A percentile compares a stretch with the other conserved stretches of the same genome.
These are phyloP conservation scores for Oceanodroma leucorhoa DNA, from an alignment of 2,797 vertebrate genomes.

Conservation along the genomic window DNA sequence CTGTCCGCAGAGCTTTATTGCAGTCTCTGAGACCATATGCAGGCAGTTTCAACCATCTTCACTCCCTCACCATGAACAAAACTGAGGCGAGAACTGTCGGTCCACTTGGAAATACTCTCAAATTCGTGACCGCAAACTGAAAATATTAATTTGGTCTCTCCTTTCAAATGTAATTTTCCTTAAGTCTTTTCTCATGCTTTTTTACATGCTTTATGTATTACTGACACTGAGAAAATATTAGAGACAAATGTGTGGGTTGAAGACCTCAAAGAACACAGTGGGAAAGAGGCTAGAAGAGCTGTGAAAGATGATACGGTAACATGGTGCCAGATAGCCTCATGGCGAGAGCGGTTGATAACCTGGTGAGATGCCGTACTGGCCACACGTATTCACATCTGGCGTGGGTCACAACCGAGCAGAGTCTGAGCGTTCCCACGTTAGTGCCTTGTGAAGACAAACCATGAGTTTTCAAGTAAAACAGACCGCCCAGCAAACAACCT, in stretches of 20 bases:
- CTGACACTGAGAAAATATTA: not conserved
- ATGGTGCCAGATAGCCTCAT: not conserved
- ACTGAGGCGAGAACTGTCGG: not conserved
- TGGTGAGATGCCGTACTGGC: not conserved
- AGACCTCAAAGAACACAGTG: not conserved
- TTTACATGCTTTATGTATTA: not conserved
- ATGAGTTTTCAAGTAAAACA: not conserved
- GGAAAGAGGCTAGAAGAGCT: not conserved
- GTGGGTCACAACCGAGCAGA: not conserved
- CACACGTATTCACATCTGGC: not conserved
- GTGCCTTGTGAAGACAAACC: not conserved
- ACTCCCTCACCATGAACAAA: not conserved
- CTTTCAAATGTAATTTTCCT: not conserved
- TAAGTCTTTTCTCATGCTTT: not conserved
- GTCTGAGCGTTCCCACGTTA: not conserved
- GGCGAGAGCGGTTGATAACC: not conserved
- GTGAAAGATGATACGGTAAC: not conserved
- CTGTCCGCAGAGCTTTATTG: conserved; percentile 64
- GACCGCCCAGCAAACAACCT: not conserved
- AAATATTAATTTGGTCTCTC: not conserved
- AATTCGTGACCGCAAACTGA: not conserved
- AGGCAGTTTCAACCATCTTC: not conserved
- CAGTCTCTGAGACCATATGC: not conserved
- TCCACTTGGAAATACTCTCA: not conserved
- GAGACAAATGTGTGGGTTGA: not conserved